A percentile compares a stretch with the other conserved stretches of the same genome.
phyloP scores from a whole-genome alignment of 23 tunicate species.

The Trididemnum clinides region DNA sequence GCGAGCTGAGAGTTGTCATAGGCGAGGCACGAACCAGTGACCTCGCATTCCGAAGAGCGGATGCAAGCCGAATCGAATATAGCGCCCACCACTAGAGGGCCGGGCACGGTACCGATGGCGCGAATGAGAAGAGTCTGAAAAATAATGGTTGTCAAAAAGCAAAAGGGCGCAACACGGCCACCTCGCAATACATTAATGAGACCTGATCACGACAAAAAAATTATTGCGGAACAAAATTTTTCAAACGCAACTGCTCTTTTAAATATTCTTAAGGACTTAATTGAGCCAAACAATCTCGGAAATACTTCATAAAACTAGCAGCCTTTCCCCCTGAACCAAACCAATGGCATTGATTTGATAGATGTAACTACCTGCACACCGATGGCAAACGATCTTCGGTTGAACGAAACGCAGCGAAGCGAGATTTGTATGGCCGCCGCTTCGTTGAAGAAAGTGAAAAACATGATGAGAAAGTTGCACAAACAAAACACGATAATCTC shows the following conservation, averaged over 20 bases:
- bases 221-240: too few relatives aligned
- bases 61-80: slow-evolving; percentile 1
- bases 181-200: too few relatives aligned
- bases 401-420: slow-evolving; percentile 58
- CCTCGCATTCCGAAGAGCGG: slow-evolving; percentile 12
- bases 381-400: slow-evolving; percentile 48
- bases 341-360: too few relatives aligned
- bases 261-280: too few relatives aligned
- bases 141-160: too few relatives aligned
- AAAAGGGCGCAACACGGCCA: too few relatives aligned
- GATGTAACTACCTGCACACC: slow-evolving; percentile 66
- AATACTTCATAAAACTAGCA: too few relatives aligned
- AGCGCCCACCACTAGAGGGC: slow-evolving; percentile 33
- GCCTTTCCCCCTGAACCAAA: too few relatives aligned
- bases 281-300: too few relatives aligned
- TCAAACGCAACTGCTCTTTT: too few relatives aligned
- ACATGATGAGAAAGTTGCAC: slow-evolving; percentile 40
- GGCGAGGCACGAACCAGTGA: slow-evolving; percentile 4
- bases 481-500: slow-evolving; percentile 46
- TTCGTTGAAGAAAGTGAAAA: slow-evolving; percentile 73
- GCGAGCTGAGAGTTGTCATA: not conserved
- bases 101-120: slow-evolving; percentile 13
- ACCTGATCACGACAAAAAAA: too few relatives aligned
- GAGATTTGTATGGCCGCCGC: slow-evolving; percentile 64
- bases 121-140: not conserved